Conservation (phyloP, 2,888 invertebrate species). For the Microplitis manilae region DNA sequence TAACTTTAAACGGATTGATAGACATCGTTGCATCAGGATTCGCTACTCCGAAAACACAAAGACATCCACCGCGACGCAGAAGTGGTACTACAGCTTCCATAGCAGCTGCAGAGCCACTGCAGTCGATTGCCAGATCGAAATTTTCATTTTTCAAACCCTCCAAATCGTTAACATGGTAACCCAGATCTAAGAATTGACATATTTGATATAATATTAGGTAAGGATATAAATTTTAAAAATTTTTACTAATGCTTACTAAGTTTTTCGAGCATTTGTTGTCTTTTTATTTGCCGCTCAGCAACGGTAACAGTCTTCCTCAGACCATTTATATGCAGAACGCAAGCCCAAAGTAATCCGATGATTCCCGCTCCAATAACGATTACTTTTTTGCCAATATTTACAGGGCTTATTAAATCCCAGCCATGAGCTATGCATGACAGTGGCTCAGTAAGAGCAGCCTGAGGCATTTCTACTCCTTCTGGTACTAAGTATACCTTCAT, state of each 20-base stretch:
- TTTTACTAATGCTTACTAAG: conserved; percentile 72
- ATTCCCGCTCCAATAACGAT: conserved; percentile 82
- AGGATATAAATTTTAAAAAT: neutral
- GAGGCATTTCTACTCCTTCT: conserved; percentile 60
- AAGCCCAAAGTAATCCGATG: conserved; percentile 80
- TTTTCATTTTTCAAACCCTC: conserved; percentile 73
- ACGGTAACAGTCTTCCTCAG: conserved; percentile 79
- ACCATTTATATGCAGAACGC: conserved; percentile 79
- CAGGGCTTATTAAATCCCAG: conserved; percentile 77
- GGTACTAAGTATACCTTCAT: conserved; percentile 62
- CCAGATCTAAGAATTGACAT: conserved; percentile 73
- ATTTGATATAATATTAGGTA: neutral
- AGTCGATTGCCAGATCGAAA: conserved; percentile 81
- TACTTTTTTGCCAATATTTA: conserved; percentile 77
- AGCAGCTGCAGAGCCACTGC: conserved; percentile 81
- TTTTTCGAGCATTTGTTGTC: conserved; percentile 60
- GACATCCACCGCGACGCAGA: conserved; percentile 76
- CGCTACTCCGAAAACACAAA: conserved; percentile 81
- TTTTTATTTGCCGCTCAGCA: conserved; percentile 76
- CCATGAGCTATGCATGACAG: conserved; percentile 82
- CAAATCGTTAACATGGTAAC: conserved; percentile 76
- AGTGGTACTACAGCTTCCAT: conserved; percentile 77
- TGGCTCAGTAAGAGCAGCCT: conserved; percentile 80
- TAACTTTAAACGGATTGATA: conserved; percentile 63
- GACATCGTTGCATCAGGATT: conserved; percentile 73